phyloP scores from a whole-genome alignment of 1,140 invertebrate genomes.

The Tetramorium parvispinum region DNA sequence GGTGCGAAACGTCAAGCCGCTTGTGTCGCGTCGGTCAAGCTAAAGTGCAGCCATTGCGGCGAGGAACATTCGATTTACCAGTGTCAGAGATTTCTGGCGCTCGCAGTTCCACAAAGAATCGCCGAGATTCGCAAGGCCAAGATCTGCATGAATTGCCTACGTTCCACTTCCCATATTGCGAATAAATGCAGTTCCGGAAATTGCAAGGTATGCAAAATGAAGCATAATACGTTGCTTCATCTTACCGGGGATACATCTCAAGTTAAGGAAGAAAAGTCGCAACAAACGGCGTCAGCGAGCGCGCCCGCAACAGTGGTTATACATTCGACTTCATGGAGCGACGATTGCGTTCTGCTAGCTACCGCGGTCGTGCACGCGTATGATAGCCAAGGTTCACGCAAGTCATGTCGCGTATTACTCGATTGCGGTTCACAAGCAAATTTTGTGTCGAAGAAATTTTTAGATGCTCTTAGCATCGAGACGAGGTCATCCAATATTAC shows the following conservation, averaged over 20 bases:
- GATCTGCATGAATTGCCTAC: slow-evolving; percentile 61
- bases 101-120: background rate
- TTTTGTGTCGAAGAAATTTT: slow-evolving; percentile 35
- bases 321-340: background rate
- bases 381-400: background rate
- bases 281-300: too few relatives aligned
- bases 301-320: too few relatives aligned
- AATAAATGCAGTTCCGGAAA: slow-evolving; percentile 12
- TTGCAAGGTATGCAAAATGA: slow-evolving; percentile 44
- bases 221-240: slow-evolving; percentile 56
- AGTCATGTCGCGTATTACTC: slow-evolving; percentile 27
- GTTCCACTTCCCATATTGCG: background rate
- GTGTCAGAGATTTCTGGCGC: slow-evolving; percentile 6
- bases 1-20: too few relatives aligned
- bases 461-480: background rate
- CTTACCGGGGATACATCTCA: too few relatives aligned
- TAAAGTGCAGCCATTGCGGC: slow-evolving; percentile 37
- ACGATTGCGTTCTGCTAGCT: background rate
- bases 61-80: slow-evolving; percentile 14
- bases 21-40: background rate
- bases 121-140: background rate
- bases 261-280: too few relatives aligned
- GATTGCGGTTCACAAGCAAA: slow-evolving; percentile 46
- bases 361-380: slow-evolving; percentile 37
- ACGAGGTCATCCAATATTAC: background rate